Evolutionary conservation across 2,797 vertebrate genomes (phyloP).

Genomic region (Acanthornis magna): DNA sequence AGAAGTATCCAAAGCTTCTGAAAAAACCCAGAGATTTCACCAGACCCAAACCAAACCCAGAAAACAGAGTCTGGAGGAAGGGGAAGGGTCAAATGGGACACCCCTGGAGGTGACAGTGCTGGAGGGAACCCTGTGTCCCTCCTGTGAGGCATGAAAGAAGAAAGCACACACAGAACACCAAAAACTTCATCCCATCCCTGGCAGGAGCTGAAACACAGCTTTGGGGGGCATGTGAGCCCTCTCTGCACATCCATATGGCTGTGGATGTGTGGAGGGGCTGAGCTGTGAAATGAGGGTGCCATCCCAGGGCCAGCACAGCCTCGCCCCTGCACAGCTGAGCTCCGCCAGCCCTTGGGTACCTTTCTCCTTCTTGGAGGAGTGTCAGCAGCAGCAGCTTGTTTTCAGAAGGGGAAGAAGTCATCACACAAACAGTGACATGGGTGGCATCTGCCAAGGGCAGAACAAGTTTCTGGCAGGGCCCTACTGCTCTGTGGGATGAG

Average conservation of each 20-base stretch:
- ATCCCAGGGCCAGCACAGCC: not conserved
- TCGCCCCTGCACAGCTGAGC: not conserved
- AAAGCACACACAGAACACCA: not conserved
- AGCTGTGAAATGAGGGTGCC: not conserved
- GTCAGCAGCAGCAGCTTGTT: not conserved
- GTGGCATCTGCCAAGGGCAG: not conserved
- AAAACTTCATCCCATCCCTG: not conserved
- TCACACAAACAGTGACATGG: not conserved
- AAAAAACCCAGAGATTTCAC: not conserved
- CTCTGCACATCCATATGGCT: not conserved
- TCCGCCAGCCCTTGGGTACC: not conserved
- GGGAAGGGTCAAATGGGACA: accelerated
- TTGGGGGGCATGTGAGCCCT: not conserved
- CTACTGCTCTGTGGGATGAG: not conserved
- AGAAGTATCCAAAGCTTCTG: not conserved
- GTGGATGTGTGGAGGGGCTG: not conserved
- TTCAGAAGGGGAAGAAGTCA: not conserved
- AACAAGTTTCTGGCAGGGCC: not conserved
- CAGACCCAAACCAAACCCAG: not conserved
- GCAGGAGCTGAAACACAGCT: not conserved
- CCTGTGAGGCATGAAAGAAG: not conserved
- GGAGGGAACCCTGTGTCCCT: not conserved
- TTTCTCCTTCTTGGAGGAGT: not conserved
- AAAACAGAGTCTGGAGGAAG: accelerated
- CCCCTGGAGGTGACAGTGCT: not conserved